Conservation (phyloP, 2,888 invertebrate genomes). For the Microdon myrmicae region DNA sequence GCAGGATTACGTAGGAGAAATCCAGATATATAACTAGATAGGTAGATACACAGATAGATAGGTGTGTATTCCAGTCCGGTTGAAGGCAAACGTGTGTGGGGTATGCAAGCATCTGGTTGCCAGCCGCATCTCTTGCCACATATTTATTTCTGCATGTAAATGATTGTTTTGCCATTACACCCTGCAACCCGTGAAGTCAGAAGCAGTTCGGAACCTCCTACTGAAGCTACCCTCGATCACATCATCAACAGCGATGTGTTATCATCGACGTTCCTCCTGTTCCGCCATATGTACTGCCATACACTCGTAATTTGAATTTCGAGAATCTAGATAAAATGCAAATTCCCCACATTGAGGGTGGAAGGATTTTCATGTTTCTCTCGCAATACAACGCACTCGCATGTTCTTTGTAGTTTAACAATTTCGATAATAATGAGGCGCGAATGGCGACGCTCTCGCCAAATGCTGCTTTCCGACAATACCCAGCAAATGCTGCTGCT, state of each 20-base stretch:
- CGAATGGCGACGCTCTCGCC: slow-evolving; percentile 30
- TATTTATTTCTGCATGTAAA: slow-evolving; percentile 50
- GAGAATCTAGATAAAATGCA: slow-evolving; percentile 30
- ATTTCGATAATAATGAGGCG: slow-evolving; percentile 45
- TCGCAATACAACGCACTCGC: slow-evolving; percentile 8
- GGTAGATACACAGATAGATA: too few species aligned
- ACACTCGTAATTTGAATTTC: slow-evolving; percentile 1
- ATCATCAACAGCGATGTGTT: not conserved
- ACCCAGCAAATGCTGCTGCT: too few species aligned
- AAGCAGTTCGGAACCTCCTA: slow-evolving; percentile 6
- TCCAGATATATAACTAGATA: slow-evolving; percentile 16
- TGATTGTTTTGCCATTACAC: slow-evolving; percentile 44
- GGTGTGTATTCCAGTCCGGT: too few species aligned
- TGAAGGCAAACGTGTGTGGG: slow-evolving; percentile 19
- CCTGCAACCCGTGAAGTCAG: slow-evolving; percentile 1
- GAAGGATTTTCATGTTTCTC: not conserved
- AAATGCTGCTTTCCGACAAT: slow-evolving; percentile 37
- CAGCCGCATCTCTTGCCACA: slow-evolving; percentile 51
- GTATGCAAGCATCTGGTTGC: slow-evolving; percentile 50
- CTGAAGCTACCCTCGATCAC: not conserved
- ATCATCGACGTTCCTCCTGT: not conserved
- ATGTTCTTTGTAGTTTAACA: slow-evolving; percentile 23
- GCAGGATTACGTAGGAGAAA: too few species aligned
- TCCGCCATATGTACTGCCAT: not conserved
- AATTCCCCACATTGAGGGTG: slow-evolving; percentile 9